Base-by-base conservation (phyloP, 2,888 invertebrate species). In the Lissocephala sabroskyi region DNA sequence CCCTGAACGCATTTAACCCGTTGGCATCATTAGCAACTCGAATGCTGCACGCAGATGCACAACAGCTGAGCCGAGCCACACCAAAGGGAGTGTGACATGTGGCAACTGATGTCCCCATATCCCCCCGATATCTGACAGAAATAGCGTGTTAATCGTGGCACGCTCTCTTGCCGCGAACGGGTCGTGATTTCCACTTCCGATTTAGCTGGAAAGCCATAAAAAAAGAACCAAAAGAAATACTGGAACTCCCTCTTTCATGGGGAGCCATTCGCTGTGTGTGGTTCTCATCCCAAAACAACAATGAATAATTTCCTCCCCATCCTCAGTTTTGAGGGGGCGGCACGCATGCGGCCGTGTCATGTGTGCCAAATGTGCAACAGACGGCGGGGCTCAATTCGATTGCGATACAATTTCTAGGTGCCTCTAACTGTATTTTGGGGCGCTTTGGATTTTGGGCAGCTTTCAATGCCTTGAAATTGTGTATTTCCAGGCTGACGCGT, bases 121-220 rank as follows among this genome's bases (percentile, higher is more conserved):
- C 33, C 16, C 35, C 9, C 35, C 9, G 16, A 16, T 16, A 13
- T 35, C 39, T 59, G 56, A 67, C 79, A 70, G 71, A 76, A 77
- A 77, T 77, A 74, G 79, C 74, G 78, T 78, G 79, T 67, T 77
- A 77, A 77, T 77, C 71, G 74, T 52, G 62, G 71, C 73, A 73
- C 68, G 68, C 68, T 65, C 62, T 56, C 42, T 49, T 51, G 40
- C 33, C 48, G 40, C n/a, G 11, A 30, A 30, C 13, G 19, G 26
- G 40, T 45, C 53, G 56, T 73, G 73, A 73, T 56, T 73, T 68
- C 57, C 62, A 74, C 73, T 74, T 74, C 73, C 76, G 74, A 75
- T 73, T 74, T 66, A 73, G 65, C 65, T 73, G 66, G 64, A 62
- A 75, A 59, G 62, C 52, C 56, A 52, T 57, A 57, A 67, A 67